A percentile compares a stretch with the other conserved stretches of the same genome.
These are phyloP conservation scores for Lepus europaeus DNA, from an alignment of 2,113 vertebrate species.

Conservation along the genomic window DNA sequence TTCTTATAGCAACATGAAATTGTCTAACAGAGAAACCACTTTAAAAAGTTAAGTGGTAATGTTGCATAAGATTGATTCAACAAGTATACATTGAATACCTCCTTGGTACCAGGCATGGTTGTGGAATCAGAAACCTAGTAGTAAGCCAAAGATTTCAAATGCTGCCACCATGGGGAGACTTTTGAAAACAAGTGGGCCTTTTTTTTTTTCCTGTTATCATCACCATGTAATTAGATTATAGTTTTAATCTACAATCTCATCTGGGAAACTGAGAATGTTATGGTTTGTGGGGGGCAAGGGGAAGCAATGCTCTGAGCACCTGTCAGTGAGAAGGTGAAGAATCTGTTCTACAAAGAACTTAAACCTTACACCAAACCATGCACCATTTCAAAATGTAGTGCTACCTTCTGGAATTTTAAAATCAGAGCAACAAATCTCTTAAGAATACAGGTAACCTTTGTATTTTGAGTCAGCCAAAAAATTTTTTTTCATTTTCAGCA, in stretches of 20 bases:
- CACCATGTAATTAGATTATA: not conserved
- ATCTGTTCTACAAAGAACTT: not conserved
- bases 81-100: not conserved
- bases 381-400: not conserved
- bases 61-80: not conserved
- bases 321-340: not conserved
- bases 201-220: not conserved
- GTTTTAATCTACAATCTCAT: not conserved
- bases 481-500: conserved; percentile 31
- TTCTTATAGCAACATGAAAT: no score
- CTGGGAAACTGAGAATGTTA: not conserved
- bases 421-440: conserved; percentile 27
- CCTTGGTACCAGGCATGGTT: not conserved
- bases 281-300: not conserved
- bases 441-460: conserved; percentile 15
- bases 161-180: not conserved
- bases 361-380: not conserved
- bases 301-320: not conserved
- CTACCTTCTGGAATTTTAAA: conserved; percentile 1
- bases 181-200: not conserved
- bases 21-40: not conserved
- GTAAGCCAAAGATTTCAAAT: not conserved
- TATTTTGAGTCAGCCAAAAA: not conserved
- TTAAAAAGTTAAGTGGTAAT: not conserved
- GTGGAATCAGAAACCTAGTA: not conserved